A percentile compares a stretch with the other conserved stretches of the same genome.
phyloP scores from a whole-genome alignment of 1,140 invertebrate genomes.

The Drosophila kohkoa region DNA sequence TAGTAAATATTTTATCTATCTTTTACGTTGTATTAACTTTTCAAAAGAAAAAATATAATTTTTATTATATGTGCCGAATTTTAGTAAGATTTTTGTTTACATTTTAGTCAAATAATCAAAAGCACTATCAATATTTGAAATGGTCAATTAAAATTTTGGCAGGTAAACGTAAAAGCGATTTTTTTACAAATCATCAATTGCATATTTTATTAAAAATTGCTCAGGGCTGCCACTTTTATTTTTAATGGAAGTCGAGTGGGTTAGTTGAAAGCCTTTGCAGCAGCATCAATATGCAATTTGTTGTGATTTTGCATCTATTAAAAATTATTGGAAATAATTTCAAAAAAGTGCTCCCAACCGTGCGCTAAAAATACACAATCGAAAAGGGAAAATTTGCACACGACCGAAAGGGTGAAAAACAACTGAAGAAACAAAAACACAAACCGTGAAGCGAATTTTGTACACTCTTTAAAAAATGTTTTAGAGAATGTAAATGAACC shows the following conservation, averaged over 20 bases:
- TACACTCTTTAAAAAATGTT: constrained; percentile 34
- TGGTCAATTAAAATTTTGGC: not conserved
- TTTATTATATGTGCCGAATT: too few species aligned
- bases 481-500: not conserved
- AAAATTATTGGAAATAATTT: constrained; percentile 14
- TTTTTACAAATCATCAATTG: not conserved
- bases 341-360: constrained; percentile 9
- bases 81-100: too few species aligned
- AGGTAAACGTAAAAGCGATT: not conserved
- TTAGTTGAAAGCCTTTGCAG: not conserved
- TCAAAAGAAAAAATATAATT: too few species aligned
- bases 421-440: constrained; percentile 12
- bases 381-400: constrained; percentile 13
- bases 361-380: constrained; percentile 5
- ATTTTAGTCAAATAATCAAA: too few species aligned
- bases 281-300: not conserved
- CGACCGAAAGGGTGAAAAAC: constrained; percentile 18
- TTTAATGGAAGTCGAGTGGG: not conserved
- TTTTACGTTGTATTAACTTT: too few species aligned
- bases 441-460: constrained; percentile 37
- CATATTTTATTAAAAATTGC: not conserved
- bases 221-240: not conserved
- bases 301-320: constrained; percentile 13
- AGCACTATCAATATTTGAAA: too few species aligned
- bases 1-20: too few species aligned